These are phyloP conservation scores for Poicephalus gulielmi DNA, from an alignment of 2,113 vertebrate genomes.

Conservation along the genomic window DNA sequence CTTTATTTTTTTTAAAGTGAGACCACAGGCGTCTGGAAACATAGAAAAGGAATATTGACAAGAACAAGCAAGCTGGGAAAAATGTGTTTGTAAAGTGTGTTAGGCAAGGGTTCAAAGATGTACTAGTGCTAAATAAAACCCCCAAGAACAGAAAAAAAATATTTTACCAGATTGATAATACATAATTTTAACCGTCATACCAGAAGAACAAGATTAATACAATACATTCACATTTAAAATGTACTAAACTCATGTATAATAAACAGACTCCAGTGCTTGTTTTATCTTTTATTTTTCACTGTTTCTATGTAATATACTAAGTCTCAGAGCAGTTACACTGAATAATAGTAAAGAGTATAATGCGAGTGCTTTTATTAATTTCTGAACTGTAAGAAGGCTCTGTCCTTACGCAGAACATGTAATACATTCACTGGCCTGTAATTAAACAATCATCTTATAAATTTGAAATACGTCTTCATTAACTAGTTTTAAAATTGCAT, in stretches of 20 bases:
- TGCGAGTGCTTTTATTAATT: not conserved
- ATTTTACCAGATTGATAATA: not conserved
- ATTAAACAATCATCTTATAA: not conserved
- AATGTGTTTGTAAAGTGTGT: not conserved
- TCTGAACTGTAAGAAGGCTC: not conserved
- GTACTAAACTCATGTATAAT: not conserved
- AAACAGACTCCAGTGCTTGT: not conserved
- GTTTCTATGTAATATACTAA: not conserved
- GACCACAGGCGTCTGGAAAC: not conserved
- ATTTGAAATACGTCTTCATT: slow-evolving; percentile 15
- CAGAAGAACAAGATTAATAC: not conserved
- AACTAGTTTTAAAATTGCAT: not conserved
- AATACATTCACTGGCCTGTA: slow-evolving; percentile 3
- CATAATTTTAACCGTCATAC: not conserved
- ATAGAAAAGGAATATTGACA: not conserved
- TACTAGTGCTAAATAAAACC: not conserved
- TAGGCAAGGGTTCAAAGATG: not conserved
- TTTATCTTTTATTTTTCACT: not conserved
- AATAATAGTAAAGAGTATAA: not conserved
- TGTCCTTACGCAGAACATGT: not conserved
- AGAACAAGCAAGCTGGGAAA: not conserved
- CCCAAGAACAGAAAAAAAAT: not conserved
- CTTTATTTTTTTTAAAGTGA: not conserved
- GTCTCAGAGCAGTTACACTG: not conserved
- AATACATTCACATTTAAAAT: not conserved